Base-by-base conservation (phyloP, 2,113 vertebrate genomes). In the Crotalus helleri region DNA sequence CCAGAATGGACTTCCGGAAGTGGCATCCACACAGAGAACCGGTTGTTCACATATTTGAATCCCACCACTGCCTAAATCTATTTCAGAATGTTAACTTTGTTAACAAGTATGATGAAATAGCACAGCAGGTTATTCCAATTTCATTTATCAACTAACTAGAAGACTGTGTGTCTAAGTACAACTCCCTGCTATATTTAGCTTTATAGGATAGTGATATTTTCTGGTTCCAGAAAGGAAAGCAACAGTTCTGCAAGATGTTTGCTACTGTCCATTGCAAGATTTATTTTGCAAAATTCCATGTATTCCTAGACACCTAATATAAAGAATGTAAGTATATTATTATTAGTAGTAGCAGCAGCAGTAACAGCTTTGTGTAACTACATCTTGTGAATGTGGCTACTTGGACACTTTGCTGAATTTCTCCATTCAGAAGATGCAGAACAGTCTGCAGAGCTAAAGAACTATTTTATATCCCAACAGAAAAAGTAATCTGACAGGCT, bases 21-120 rank as follows among this genome's bases (percentile, higher is more conserved):
- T 7, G 8, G 49, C 49, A 51, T 51, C 49, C 8, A 51, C 8
- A 51, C 49, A 51, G 49, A 51, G 8, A 51, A 9, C 49, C 8
- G 8, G 49, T 51, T 51, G 8, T 51, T 51, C 49, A 51, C 49
- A 51, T 51, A 51, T 51, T 51, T 51, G 49, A 51, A 51, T 51
- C 49, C 49, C 49, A 51, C 49, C 49, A 51, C 49, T 51, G 49
- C 49, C 49, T 92, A 90, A 97, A 97, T 97, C 96, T 96, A 96
- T 97, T 97, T 97, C 94, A 58, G 44, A 97, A 97, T 95, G 96
- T 95, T 97, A 97, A 97, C 96, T 96, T 90, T 97, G 91, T 95
- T 97, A 97, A 97, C 94, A 97, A 97, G 95, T 54, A 93, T 90
- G 93, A 97, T 94, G 96, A 97, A 97, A 96, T 95, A 97, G 93